These are phyloP conservation scores for Drosophila lacteicornis DNA, from an alignment of 1,140 invertebrate species.

Conservation along the genomic window DNA sequence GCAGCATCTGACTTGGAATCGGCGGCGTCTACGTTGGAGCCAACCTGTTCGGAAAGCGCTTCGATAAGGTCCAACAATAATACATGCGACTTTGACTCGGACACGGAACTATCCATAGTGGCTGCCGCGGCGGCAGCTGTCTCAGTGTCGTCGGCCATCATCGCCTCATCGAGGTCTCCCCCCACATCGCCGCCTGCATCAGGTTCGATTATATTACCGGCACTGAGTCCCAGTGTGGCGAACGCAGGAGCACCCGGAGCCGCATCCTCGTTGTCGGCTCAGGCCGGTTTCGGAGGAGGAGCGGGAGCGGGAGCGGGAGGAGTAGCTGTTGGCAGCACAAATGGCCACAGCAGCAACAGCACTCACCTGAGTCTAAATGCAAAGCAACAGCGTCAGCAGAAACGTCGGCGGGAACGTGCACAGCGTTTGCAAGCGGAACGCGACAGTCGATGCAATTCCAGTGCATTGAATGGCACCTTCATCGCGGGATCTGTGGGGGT, in stretches of 20 bases:
- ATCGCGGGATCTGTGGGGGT: conserved; percentile 49
- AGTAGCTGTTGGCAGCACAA: conserved; percentile 27
- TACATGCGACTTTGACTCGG: conserved; percentile 79
- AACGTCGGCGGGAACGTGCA: conserved; percentile 92
- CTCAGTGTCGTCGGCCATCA: conserved; percentile 32
- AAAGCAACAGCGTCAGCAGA: conserved; percentile 92
- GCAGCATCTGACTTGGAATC: conserved; percentile 4
- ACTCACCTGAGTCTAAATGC: conserved; percentile 72
- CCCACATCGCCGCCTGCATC: conserved; percentile 32
- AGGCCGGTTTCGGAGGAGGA: conserved; percentile 27
- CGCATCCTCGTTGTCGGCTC: conserved; percentile 2
- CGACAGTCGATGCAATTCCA: conserved; percentile 76
- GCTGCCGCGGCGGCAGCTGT: conserved; percentile 60
- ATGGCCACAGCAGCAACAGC: conserved; percentile 59
- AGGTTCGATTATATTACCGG: conserved; percentile 13
- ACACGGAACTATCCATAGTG: conserved; percentile 78
- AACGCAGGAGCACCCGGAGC: not conserved
- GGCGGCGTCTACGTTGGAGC: conserved; percentile 17
- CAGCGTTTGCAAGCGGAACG: conserved; percentile 93
- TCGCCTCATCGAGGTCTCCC: conserved; percentile 33
- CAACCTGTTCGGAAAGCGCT: conserved; percentile 7
- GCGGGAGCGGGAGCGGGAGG: conserved; percentile 1
- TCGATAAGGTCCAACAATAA: conserved; percentile 35
- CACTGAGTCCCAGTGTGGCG: conserved; percentile 1
- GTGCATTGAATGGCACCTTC: conserved; percentile 45